phyloP scores from a whole-genome alignment of 2,797 vertebrate species.

The Pterois miles region DNA sequence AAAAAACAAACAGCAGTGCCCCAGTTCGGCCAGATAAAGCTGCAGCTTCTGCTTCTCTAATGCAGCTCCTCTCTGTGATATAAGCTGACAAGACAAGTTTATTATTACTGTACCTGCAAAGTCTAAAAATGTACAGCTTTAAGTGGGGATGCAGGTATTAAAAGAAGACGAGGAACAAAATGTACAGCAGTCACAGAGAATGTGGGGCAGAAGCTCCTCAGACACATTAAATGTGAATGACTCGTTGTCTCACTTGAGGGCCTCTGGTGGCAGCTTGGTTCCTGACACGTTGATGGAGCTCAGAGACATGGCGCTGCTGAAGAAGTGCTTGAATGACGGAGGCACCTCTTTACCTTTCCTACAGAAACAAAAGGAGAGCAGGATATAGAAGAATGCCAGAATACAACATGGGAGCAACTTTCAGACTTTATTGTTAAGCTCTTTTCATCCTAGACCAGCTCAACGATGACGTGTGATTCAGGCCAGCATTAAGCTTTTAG shows the following conservation, averaged over 20 bases:
- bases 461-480: background rate
- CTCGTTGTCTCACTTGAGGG: slow-evolving; percentile 90
- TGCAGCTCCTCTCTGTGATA: background rate
- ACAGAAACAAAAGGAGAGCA: slow-evolving; percentile 25
- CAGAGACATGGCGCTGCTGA: slow-evolving; percentile 92
- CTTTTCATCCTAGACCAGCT: background rate
- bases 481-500: background rate
- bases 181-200: slow-evolving; percentile 1
- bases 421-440: background rate
- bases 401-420: background rate
- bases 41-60: background rate
- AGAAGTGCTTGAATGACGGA: slow-evolving; percentile 96
- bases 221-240: slow-evolving; percentile 52
- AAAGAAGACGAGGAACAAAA: background rate
- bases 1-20: background rate
- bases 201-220: slow-evolving; percentile 10
- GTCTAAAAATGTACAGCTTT: background rate
- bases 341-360: slow-evolving; percentile 97
- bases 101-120: background rate
- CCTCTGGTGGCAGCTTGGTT: slow-evolving; percentile 94
- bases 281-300: slow-evolving; percentile 94
- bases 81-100: background rate
- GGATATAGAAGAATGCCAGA: background rate
- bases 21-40: background rate
- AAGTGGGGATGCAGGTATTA: background rate